Base-by-base conservation (phyloP, 1,140 invertebrate genomes). In the Drosophila nikananu region DNA sequence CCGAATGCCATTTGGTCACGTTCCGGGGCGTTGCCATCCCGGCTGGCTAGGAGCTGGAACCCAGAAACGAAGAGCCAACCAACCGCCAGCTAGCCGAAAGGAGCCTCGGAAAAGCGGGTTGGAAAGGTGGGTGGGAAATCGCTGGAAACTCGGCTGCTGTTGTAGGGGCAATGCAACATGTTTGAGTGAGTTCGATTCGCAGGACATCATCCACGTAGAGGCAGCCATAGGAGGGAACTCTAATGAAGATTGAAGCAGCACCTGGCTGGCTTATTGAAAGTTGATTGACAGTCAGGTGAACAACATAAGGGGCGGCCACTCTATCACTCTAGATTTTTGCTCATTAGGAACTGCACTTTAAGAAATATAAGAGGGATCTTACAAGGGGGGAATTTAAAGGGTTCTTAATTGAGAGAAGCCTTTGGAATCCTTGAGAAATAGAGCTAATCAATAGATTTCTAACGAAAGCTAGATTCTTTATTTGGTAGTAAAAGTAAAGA, bases 91-190 rank as follows among this genome's bases (percentile, higher is more conserved):
- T 57, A 66, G 59, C 71, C 77, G 75, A 79, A 64, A 48, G 59
- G 32, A 41, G 17, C 41, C 62, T 77, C 75, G 75, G 41, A 37
- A 71, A 71, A 68, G 6, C 23, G 49, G 67, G 48, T 19, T 19
- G 23, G 49, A n/a, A 27, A 54, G 23, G 13, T 59, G 70, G 70
- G 52, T 67, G 44, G 70, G 5, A 35, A 17, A 17, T 6, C 32
- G 15, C 27, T 17, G 13, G 37, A n/a, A 49, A 59, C 42, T 65
- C 72, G 74, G 74, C 72, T 44, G 5, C 25, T 35, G 59, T 80
- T 72, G 84, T 75, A 89, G 84, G 84, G 84, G 86, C 77, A 64
- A 65, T 73, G 72, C 77, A 89, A 89, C 84, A 89, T 90, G 84
- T 89, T 89, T 89, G 84, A 89, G 84, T 84, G 86, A 81, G 84